These are phyloP conservation scores for Pseudotriccus pelzelni DNA, from an alignment of 2,797 vertebrate species.

Conservation along the genomic window DNA sequence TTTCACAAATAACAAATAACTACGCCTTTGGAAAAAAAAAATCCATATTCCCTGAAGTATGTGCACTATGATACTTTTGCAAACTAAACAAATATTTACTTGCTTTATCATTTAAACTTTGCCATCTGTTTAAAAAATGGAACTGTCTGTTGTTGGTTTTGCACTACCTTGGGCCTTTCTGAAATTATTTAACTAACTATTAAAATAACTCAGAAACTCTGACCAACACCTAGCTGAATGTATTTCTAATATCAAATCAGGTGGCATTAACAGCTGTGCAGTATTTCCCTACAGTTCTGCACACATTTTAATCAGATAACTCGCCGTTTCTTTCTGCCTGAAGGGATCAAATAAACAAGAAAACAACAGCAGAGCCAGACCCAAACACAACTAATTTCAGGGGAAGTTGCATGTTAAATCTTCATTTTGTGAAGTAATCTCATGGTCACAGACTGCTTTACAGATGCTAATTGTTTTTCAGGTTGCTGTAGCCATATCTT, in stretches of 20 bases:
- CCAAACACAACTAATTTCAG: conserved; percentile 2
- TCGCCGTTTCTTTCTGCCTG: conserved; percentile 10
- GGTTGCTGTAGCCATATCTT: neutral
- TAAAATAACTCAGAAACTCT: conserved; percentile 13
- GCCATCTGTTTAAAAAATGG: neutral
- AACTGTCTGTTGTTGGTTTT: neutral
- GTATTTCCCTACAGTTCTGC: conserved; percentile 13
- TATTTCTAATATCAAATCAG: conserved; percentile 35
- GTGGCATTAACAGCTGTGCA: neutral
- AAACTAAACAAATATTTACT: conserved; percentile 38
- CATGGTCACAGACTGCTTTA: conserved; percentile 13
- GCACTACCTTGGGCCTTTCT: neutral
- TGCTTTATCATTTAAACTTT: conserved; percentile 45
- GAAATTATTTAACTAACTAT: conserved; percentile 17
- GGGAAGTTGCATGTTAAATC: neutral
- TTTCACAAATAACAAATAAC: neutral
- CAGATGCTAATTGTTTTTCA: conserved; percentile 26
- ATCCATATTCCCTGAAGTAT: neutral
- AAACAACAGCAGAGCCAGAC: neutral
- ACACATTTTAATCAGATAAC: conserved; percentile 15
- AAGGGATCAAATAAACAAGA: conserved; percentile 10
- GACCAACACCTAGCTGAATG: neutral
- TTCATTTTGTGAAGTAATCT: conserved; percentile 10
- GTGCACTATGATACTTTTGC: neutral
- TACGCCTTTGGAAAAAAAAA: neutral